Conservation (phyloP, 2,113 vertebrate species). For the Nesoenas mayeri region DNA sequence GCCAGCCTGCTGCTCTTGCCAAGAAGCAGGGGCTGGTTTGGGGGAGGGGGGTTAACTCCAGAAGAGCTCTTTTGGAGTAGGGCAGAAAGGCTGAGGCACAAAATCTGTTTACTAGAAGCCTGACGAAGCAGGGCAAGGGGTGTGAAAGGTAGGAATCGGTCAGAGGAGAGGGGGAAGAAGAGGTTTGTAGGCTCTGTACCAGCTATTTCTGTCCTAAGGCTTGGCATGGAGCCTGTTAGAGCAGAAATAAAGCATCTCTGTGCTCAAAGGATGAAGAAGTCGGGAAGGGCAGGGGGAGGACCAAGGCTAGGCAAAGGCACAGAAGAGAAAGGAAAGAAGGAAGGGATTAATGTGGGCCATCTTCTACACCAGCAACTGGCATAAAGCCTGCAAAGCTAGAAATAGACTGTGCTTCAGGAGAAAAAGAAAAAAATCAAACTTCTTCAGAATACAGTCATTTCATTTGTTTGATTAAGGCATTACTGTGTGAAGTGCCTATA, state of each 20-base stretch:
- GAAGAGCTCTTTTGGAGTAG: background rate
- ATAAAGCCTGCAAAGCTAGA: background rate
- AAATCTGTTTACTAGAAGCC: background rate
- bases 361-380: background rate
- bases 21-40: background rate
- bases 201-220: background rate
- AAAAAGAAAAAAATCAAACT: background rate
- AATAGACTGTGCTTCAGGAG: background rate
- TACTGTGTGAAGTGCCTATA: background rate
- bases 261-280: background rate
- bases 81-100: background rate
- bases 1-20: background rate
- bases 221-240: background rate
- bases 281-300: background rate
- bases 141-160: background rate
- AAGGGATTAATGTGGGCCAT: background rate
- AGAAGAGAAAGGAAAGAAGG: background rate
- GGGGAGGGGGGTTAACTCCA: background rate
- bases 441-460: background rate
- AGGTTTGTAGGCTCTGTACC: background rate
- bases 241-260: background rate
- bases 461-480: conserved; percentile 30
- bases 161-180: background rate
- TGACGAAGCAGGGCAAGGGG: background rate
- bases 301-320: background rate